Evolutionary conservation across 2,113 vertebrate species (phyloP).

Genomic region (Desmodus rotundus): DNA sequence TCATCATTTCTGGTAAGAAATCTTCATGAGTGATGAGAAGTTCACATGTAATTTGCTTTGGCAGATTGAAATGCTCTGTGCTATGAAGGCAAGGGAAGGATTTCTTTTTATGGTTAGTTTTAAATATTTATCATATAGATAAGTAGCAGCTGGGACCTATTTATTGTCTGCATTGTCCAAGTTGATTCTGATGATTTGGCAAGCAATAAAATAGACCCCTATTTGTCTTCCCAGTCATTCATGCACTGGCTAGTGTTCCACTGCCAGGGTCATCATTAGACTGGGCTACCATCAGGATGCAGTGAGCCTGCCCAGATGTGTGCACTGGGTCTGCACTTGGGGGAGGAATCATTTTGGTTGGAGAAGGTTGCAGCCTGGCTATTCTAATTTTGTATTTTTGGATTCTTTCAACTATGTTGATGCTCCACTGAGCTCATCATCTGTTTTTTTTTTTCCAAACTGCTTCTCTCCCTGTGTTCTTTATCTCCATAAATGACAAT

Average conservation of each 20-base stretch:
- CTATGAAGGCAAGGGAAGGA: neutral
- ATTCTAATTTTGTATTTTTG: neutral
- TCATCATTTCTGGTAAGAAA: neutral
- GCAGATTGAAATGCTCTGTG: neutral
- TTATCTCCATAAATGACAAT: neutral
- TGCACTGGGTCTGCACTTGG: neutral
- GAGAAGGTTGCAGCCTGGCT: neutral
- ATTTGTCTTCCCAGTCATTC: neutral
- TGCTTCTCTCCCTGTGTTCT: neutral
- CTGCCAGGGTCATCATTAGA: neutral
- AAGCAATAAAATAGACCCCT: neutral
- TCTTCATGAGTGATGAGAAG: neutral
- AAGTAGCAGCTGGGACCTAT: neutral
- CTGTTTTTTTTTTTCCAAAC: neutral
- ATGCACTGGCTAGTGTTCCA: neutral
- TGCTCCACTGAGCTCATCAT: neutral
- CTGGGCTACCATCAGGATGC: neutral
- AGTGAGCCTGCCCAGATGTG: neutral
- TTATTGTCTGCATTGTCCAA: neutral
- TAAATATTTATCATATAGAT: neutral
- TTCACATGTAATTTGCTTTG: conserved; percentile 12
- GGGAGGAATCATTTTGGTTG: neutral
- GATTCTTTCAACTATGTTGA: neutral
- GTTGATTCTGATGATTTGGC: neutral
- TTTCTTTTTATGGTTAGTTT: neutral